These are phyloP conservation scores for Acleris laterana DNA, from an alignment of 2,888 invertebrate species.

Conservation along the genomic window DNA sequence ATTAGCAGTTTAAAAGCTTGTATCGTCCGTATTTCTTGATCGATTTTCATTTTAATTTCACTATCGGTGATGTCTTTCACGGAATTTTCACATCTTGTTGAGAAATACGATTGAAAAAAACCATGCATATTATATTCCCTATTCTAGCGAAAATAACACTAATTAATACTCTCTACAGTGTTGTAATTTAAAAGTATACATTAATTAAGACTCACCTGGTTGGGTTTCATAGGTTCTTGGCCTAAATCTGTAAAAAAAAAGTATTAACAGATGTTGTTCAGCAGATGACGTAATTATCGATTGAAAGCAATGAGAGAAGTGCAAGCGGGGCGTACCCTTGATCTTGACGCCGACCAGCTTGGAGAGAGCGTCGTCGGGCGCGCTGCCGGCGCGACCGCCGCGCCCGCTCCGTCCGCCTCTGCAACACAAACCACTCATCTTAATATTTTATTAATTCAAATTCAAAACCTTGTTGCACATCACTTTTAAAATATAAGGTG, in stretches of 20 bases:
- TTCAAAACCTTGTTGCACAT: too few species aligned
- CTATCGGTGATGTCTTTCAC: too few species aligned
- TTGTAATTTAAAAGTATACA: not conserved
- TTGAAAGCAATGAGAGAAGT: not conserved
- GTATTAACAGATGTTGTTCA: not conserved
- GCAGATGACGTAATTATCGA: not conserved
- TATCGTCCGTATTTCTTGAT: too few species aligned
- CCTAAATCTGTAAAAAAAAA: constrained; percentile 59
- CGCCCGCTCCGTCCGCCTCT: constrained; percentile 40
- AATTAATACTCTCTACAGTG: not conserved
- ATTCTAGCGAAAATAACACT: not conserved
- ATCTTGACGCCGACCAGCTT: constrained; percentile 77
- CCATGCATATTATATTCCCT: too few species aligned
- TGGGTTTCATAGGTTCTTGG: constrained; percentile 63
- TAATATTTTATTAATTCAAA: too few species aligned
- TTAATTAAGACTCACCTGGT: constrained; percentile 58
- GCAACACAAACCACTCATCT: constrained; percentile 22
- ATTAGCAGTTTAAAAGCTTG: too few species aligned
- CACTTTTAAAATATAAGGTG: too few species aligned
- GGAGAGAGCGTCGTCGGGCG: constrained; percentile 66
- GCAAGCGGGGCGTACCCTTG: constrained; percentile 56
- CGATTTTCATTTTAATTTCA: too few species aligned
- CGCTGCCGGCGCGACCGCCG: constrained; percentile 38
- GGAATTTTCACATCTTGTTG: too few species aligned
- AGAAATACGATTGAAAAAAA: too few species aligned